These are phyloP conservation scores for Eolophus roseicapilla DNA, from an alignment of 2,113 vertebrate species.

Conservation along the genomic window DNA sequence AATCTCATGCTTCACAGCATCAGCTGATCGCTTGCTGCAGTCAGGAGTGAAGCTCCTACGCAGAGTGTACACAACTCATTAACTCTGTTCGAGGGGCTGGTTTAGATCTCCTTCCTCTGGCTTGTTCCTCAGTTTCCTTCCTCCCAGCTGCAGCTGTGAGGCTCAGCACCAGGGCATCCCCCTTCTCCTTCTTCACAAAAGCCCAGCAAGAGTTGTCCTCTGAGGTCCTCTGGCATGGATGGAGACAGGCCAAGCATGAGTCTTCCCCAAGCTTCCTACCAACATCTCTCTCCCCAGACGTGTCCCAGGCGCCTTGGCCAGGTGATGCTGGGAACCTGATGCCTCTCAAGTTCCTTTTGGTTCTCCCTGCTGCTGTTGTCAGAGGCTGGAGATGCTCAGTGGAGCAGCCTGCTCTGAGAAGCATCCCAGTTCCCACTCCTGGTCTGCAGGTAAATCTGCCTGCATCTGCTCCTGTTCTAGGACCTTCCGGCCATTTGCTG, in stretches of 20 bases:
- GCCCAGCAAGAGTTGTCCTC: background rate
- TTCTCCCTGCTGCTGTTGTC: background rate
- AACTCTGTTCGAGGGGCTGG: background rate
- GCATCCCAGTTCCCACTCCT: background rate
- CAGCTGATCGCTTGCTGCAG: conserved; percentile 31
- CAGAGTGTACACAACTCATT: background rate
- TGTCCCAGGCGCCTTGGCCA: background rate
- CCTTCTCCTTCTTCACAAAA: background rate
- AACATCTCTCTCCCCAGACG: background rate
- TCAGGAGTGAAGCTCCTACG: conserved; percentile 12
- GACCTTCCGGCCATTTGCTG: background rate
- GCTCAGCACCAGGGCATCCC: background rate
- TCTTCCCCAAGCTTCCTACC: background rate
- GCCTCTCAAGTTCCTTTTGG: background rate
- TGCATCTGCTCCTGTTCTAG: background rate
- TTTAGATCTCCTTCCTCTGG: background rate
- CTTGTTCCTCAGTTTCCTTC: background rate
- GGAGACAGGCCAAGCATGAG: too few relatives aligned
- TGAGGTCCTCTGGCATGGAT: background rate
- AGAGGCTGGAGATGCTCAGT: background rate
- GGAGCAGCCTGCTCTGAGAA: background rate
- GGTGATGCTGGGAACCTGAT: background rate
- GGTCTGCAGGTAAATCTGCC: background rate
- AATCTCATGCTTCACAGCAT: conserved; percentile 62
- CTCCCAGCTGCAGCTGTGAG: background rate